Evolutionary conservation across 2,888 invertebrate genomes (phyloP), one percentile per base, ranked within the genome.

Genomic region (Teinopalpus imperialis): DNA sequence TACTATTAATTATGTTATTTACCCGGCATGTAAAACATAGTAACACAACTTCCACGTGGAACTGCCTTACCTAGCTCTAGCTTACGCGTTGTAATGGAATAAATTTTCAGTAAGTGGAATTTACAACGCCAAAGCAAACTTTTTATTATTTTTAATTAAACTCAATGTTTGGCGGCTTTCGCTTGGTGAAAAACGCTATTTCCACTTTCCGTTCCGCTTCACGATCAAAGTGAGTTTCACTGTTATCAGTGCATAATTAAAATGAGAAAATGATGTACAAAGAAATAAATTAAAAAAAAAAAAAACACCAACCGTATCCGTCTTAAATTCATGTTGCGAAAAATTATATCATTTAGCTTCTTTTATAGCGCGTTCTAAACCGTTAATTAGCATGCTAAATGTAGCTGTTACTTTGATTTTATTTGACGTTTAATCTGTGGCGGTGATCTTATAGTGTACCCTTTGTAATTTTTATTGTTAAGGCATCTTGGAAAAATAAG

Each of bases 361-460:
- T 21, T 32, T 39, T 26, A 45, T 45, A 39, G 45, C 39, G 32
- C 39, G 8, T 24, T 13, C 8, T 7, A 14, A 39, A 20, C 8
- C 31, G 39, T 34, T 45, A 45, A 45, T 45, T 45, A 45, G 27
- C 20, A 45, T 39, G 45, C 32, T 45, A 39, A 45, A 45, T 32
- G 32, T 45, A 45, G 32, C 39, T 9, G 26, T 39, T 36, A 12
- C 18, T 39, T 39, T 32, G 18, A 12, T 45, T 39, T 32, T 27
- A 32, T 21, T 40, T 21, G 12, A 4, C 13, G 1, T 30, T 9
- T 32, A 3, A 39, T 45, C 45, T 39, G 8, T 14, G 2, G n/a
- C 30, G 12, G 31, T 26, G 7, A 39, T 39, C 39, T 26, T 13
- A n/a, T 5, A 2, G 32, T 23, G 7, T 24, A 30, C 34, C 40